Evolutionary conservation across 2,888 invertebrate genomes (phyloP).

Genomic region (Oxycera nigricornis): DNA sequence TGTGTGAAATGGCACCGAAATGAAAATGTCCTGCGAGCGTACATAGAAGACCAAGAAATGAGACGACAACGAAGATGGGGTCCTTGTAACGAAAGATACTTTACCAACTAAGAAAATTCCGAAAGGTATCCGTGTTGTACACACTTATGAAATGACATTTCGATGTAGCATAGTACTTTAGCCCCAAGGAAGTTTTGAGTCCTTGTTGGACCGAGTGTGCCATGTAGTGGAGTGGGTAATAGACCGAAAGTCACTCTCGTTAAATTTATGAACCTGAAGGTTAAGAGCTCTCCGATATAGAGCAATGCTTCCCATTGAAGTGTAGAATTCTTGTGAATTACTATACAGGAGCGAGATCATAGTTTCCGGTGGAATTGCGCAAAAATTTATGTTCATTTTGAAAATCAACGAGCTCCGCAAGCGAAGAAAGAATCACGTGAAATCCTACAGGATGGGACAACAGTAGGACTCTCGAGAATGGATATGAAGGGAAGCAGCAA

Average conservation of each 20-base stretch:
- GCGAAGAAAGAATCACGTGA: conserved; percentile 43
- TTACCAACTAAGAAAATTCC: conserved; percentile 38
- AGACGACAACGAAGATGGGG: conserved; percentile 21
- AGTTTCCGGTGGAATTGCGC: conserved; percentile 42
- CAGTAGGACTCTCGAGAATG: neutral
- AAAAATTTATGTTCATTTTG: conserved; percentile 45
- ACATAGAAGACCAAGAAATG: conserved; percentile 22
- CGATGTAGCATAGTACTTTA: conserved; percentile 26
- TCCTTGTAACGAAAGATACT: neutral
- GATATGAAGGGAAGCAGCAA: neutral
- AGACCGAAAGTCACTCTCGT: conserved; percentile 37
- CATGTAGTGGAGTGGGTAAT: conserved; percentile 41
- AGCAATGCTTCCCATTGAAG: conserved; percentile 25
- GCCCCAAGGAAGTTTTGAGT: neutral
- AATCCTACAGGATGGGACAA: conserved; percentile 34
- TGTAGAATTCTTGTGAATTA: conserved; percentile 23
- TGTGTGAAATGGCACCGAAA: conserved; percentile 45
- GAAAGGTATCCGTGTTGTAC: conserved; percentile 41
- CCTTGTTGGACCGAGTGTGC: conserved; percentile 32
- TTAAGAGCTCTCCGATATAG: conserved; percentile 38
- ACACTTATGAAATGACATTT: conserved; percentile 45
- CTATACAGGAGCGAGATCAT: conserved; percentile 24
- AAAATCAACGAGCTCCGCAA: conserved; percentile 42
- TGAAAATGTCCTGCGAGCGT: conserved; percentile 42
- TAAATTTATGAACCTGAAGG: conserved; percentile 38